Base-by-base conservation (phyloP, 2,888 invertebrate genomes). In the Pharmacophagus antenor region DNA sequence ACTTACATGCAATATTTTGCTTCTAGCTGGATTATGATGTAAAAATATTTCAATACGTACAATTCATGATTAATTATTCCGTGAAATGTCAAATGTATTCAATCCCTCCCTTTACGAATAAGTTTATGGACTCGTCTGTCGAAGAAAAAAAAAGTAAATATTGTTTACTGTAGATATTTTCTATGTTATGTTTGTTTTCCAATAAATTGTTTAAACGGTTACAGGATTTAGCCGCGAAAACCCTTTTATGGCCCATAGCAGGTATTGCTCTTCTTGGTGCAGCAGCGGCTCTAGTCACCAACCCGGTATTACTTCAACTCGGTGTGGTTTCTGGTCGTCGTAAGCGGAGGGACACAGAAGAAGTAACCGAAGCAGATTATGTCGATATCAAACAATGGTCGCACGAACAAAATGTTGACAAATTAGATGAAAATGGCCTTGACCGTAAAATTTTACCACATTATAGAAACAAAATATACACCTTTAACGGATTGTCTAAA, bases 251-350 rank as follows among this genome's bases (percentile, higher is more conserved):
- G 76, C 96, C 96, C 0, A 80, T 96, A 65, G 96, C 95, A 42
- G 96, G 96, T 21, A 93, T 95, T 48, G 96, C 96, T 0, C 89
- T 96, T n/a, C 82, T 95, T 51, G 96, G 96, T 41, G 95, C 95
- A 27, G 95, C 96, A 1, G 96, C 96, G 21, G 94, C 96, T 17
- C 85, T 96, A 61, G 94, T 95, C 56, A 92, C 92, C 67, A 95
- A 96, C 82, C 96, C 96, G 4, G 91, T 96, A 55, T 91, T 96
- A 15, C 81, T 96, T 41, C 96, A 96, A 78, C 91, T 96, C 47
- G 95, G 96, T 23, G 94, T 95, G 0, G 89, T 95, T 8, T 92
- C 94, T 17, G 95, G 95, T 17, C 84, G 91, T 65, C 78, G 91
- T 61, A 91, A 83, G 67, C 91, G 92, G 72, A 86, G 94, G 37